These are phyloP conservation scores for Vanessa atalanta DNA, from an alignment of 1,140 invertebrate species.

Conservation along the genomic window DNA sequence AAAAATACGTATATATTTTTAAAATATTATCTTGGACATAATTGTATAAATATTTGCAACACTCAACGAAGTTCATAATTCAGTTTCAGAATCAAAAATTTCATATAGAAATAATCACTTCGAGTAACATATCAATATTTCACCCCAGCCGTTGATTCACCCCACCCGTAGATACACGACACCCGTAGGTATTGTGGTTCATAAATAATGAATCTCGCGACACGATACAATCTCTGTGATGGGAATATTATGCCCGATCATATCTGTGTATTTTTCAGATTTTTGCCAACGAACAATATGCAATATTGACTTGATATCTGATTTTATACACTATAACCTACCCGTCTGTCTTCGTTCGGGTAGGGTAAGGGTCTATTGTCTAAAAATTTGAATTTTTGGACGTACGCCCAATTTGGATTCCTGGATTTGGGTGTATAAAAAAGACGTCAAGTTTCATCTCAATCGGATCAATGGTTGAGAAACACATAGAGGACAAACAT, in stretches of 20 bases:
- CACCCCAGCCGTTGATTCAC: not conserved
- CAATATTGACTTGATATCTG: not conserved
- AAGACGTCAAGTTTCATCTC: no score
- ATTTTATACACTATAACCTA: not conserved
- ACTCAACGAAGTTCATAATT: not conserved
- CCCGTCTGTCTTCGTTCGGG: not conserved
- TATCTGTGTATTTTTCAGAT: constrained; percentile 59
- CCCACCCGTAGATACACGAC: constrained; percentile 21
- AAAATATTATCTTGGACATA: no score
- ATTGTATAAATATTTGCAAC: no score
- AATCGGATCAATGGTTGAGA: no score
- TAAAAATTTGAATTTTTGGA: no score
- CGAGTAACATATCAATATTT: not conserved
- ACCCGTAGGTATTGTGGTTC: constrained; percentile 60
- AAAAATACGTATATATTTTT: no score
- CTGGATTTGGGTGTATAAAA: no score
- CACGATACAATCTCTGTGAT: constrained; percentile 71
- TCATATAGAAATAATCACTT: constrained; percentile 1
- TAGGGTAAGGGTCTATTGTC: not conserved
- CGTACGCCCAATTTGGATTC: no score
- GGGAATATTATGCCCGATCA: constrained; percentile 67
- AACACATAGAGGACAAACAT: no score
- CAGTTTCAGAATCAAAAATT: not conserved
- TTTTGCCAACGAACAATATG: constrained; percentile 21
- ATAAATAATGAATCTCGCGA: constrained; percentile 71